phyloP scores from a whole-genome alignment of 2,888 invertebrate genomes.

The Ormyrus rosae region DNA sequence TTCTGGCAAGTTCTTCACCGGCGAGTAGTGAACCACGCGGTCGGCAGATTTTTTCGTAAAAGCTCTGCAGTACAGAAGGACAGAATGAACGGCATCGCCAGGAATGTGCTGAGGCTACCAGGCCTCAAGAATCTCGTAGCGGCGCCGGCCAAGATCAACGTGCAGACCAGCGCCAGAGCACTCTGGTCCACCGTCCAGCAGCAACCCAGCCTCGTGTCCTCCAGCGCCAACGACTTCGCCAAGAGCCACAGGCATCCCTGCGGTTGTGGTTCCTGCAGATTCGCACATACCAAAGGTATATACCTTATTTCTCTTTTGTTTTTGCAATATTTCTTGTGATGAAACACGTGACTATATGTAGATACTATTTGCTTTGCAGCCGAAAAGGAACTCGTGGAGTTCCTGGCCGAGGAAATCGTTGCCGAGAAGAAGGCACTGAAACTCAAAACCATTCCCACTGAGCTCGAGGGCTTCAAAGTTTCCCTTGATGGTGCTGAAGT shows the following conservation, averaged over 20 bases:
- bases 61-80: background rate
- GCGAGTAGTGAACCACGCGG: constrained; percentile 19
- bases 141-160: background rate
- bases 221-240: background rate
- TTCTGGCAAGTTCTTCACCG: constrained; percentile 24
- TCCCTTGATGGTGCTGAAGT: constrained; percentile 90
- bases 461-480: constrained; percentile 89
- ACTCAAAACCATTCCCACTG: constrained; percentile 84
- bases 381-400: constrained; percentile 91
- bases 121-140: constrained; percentile 36
- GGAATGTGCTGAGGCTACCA: constrained; percentile 46
- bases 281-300: constrained; percentile 84
- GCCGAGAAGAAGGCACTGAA: constrained; percentile 92
- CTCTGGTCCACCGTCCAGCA: constrained; percentile 19
- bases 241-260: constrained; percentile 75
- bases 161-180: constrained; percentile 16
- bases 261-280: constrained; percentile 83
- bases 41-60: background rate
- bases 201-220: constrained; percentile 19
- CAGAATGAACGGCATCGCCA: constrained; percentile 53
- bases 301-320: background rate
- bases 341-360: constrained; percentile 16
- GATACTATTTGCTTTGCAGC: constrained; percentile 77
- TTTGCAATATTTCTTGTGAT: constrained; percentile 18
- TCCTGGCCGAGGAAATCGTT: constrained; percentile 94